These are phyloP conservation scores for Poecilia picta DNA, from an alignment of 2,797 vertebrate genomes.

Conservation along the genomic window DNA sequence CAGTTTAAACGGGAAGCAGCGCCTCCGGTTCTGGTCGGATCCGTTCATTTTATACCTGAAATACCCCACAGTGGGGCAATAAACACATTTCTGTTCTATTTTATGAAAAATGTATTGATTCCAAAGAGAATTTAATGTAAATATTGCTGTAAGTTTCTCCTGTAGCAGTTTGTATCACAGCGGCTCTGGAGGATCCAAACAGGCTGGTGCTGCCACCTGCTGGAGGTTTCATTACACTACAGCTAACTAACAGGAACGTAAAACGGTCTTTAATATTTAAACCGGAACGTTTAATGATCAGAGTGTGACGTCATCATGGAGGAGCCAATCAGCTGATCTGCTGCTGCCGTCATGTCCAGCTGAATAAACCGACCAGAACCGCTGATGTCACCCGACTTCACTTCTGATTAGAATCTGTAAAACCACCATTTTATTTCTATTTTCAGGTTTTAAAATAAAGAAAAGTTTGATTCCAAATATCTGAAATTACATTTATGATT, in stretches of 20 bases:
- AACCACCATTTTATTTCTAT: background rate
- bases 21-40: background rate
- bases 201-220: conserved; percentile 18
- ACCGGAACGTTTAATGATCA: background rate
- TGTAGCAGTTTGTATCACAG: too few relatives aligned
- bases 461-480: background rate
- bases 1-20: background rate
- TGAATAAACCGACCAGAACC: too few relatives aligned
- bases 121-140: too few relatives aligned
- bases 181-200: too few relatives aligned
- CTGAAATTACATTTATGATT: background rate
- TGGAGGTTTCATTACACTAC: background rate
- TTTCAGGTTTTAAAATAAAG: background rate
- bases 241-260: background rate
- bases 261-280: background rate
- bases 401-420: too few relatives aligned
- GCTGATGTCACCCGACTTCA: too few relatives aligned
- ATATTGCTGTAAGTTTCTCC: too few relatives aligned
- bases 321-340: background rate
- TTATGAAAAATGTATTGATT: too few relatives aligned
- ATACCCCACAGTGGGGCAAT: too few relatives aligned
- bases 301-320: background rate
- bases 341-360: background rate
- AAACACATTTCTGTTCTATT: too few relatives aligned
- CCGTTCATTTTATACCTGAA: too few relatives aligned